Percentiles rank a stretch among this genome's conserved stretches.
Evolutionary conservation across 2,113 vertebrate species (phyloP).

Genomic region (Neoarius graeffei): DNA sequence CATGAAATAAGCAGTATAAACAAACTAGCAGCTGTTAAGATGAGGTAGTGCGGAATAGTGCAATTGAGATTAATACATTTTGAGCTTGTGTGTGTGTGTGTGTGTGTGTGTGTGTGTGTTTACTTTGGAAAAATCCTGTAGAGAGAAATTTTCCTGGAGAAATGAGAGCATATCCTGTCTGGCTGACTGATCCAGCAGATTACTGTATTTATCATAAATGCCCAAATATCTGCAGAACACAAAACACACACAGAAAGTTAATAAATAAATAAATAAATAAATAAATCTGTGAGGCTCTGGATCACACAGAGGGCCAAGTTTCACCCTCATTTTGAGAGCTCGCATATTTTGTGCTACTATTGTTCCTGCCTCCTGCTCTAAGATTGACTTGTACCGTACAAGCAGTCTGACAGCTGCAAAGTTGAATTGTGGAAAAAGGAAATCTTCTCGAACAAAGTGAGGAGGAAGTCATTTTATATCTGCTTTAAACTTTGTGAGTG

Average conservation of each 20-base stretch:
- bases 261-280: not conserved
- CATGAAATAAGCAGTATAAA: no score
- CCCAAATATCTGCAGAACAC: slow-evolving; percentile 82
- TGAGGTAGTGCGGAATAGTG: no score
- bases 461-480: not conserved
- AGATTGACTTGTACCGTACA: not conserved
- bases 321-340: not conserved
- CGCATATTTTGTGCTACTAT: not conserved
- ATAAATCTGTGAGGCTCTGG: not conserved
- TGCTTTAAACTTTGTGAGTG: not conserved
- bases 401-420: not conserved
- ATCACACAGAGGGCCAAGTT: not conserved
- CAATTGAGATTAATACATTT: no score
- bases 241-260: slow-evolving; percentile 6
- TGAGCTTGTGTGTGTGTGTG: slow-evolving; percentile 12
- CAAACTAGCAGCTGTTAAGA: no score
- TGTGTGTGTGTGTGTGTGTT: slow-evolving; percentile 5
- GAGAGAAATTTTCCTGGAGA: slow-evolving; percentile 76
- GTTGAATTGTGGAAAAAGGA: not conserved
- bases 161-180: slow-evolving; percentile 74
- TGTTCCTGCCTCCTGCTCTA: not conserved
- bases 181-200: slow-evolving; percentile 78
- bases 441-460: not conserved
- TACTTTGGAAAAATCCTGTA: slow-evolving; percentile 79
- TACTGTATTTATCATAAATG: slow-evolving; percentile 79